Evolutionary conservation across 2,797 vertebrate genomes (phyloP).

Genomic region (Acanthiza pusilla): DNA sequence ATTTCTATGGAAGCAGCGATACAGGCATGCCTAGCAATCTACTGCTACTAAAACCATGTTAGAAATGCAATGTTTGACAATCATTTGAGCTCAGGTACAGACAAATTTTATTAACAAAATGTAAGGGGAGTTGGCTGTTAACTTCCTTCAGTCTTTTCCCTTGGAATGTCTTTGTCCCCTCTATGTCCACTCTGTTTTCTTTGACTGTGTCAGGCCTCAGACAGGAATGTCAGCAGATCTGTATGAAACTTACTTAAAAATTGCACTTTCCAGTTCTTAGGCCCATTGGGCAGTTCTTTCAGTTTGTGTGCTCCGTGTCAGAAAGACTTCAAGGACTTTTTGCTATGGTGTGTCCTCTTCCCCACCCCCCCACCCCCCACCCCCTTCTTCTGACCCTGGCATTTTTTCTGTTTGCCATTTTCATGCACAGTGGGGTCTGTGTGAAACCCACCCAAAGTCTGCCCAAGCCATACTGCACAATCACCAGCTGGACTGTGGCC

Average conservation of each 20-base stretch:
- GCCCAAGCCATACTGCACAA: background rate
- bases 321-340: background rate
- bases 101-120: rapidly evolving
- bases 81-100: background rate
- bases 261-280: background rate
- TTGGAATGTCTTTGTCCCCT: background rate
- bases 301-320: background rate
- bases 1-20: background rate
- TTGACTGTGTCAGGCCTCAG: background rate
- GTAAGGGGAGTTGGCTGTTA: background rate
- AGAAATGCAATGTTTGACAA: background rate
- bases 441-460: background rate
- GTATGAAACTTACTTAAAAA: background rate
- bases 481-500: background rate
- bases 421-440: background rate
- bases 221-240: background rate
- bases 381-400: background rate
- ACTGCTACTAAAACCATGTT: rapidly evolving
- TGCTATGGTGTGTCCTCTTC: rapidly evolving
- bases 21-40: background rate
- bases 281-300: background rate
- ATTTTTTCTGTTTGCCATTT: background rate
- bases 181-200: background rate
- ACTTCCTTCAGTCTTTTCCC: background rate
- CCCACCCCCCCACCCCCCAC: rapidly evolving